These are phyloP conservation scores for Syngnathus typhle DNA, from an alignment of 2,113 vertebrate species.

Conservation along the genomic window DNA sequence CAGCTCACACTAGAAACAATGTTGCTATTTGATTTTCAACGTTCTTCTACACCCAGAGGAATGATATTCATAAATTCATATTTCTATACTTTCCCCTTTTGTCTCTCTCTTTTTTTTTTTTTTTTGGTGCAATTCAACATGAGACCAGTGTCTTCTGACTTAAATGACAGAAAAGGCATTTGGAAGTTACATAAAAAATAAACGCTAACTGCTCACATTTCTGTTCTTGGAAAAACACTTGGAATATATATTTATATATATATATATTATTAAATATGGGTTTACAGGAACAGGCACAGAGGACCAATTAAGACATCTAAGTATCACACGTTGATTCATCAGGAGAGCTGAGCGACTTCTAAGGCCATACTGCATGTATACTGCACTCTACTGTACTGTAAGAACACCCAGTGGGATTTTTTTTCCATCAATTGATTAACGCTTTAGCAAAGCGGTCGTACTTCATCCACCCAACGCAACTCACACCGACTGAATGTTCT, in stretches of 20 bases:
- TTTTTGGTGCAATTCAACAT: constrained; percentile 51
- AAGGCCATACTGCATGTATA: constrained; percentile 37
- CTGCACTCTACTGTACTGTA: constrained; percentile 1
- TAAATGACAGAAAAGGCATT: constrained; percentile 57
- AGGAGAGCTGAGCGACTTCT: constrained; percentile 48
- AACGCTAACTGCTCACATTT: constrained; percentile 37
- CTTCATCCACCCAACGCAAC: neutral
- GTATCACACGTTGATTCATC: constrained; percentile 52
- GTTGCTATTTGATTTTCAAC: constrained; percentile 7
- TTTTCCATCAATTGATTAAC: constrained; percentile 3
- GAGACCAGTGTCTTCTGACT: constrained; percentile 48
- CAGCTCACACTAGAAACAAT: constrained; percentile 54
- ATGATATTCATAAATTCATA: constrained; percentile 42
- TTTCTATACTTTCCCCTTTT: constrained; percentile 14
- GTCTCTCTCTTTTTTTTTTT: constrained; percentile 47
- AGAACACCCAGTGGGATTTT: constrained; percentile 14
- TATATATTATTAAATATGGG: constrained; percentile 12
- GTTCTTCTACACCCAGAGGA: constrained; percentile 58
- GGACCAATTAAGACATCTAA: constrained; percentile 64
- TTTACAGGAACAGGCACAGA: constrained; percentile 64
- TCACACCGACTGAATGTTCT: neutral
- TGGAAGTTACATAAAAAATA: constrained; percentile 50
- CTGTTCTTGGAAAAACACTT: constrained; percentile 36
- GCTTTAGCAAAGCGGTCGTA: neutral
- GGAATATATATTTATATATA: constrained; percentile 28